Base-by-base conservation (phyloP, 2,888 invertebrate genomes). In the Platycheirus albimanus region DNA sequence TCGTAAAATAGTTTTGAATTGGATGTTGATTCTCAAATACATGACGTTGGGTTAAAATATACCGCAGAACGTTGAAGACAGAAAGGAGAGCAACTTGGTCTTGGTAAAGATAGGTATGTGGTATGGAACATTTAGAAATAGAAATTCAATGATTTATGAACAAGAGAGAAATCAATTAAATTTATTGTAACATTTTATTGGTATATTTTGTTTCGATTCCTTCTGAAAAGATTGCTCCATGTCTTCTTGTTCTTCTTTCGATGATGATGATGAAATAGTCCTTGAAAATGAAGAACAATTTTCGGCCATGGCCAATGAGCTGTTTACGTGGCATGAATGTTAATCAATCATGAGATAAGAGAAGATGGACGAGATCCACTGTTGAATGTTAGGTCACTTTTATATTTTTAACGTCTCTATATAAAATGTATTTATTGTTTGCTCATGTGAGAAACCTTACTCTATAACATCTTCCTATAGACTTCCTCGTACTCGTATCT, bases 91-190 rank as follows among this genome's bases (percentile, higher is more conserved):
- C 54, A 54, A 54, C 54, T 54, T 36, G 41, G 13, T 13, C 41
- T 41, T 45, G 30, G n/a, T 54, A 24, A 4, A 24, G 24, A 5
- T 24, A 24, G n/a, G n/a, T n/a, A n/a, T n/a, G n/a, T n/a, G n/a
- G n/a, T n/a, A n/a, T n/a, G n/a, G 30, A 8, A 33, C 8, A 33
- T 33, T 10, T 19, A 15, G 28, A 19, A 19, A 41, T 17, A 28
- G 24, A 49, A 24, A 58, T 20, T 58, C 13, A 56, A 74, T 49
- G 20, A 15, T 49, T 54, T 28, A 75, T 58, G 45, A 52, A 30
- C 43, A 15, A 51, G 19, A 52, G 17, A 54, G 24, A 64, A 64
- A 28, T 66, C 70, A 70, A 66, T 75, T 66, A 49, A 51, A 69
- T 8, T 47, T 49, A 66, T 43, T 58, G 54, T 30, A 47, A 56